Percentiles rank a stretch among this genome's conserved stretches.
Conservation (phyloP, 2,797 vertebrate species). For the Kryptopterus vitreolus region DNA sequence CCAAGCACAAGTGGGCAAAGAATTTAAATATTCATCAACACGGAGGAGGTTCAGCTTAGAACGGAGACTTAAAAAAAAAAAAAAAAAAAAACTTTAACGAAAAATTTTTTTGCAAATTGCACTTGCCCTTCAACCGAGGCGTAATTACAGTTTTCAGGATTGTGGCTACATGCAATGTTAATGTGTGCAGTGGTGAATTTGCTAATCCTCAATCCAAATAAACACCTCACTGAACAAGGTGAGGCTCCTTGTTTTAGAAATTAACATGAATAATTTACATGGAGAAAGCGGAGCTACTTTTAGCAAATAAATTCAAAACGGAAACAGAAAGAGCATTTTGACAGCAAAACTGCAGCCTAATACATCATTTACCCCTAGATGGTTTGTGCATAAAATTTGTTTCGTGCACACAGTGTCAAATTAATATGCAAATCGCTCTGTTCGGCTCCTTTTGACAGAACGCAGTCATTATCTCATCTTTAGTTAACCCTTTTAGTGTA, state of each 20-base stretch:
- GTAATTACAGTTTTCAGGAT: conserved; percentile 7
- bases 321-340: neutral
- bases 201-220: neutral
- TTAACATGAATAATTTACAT: conserved; percentile 4
- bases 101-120: neutral
- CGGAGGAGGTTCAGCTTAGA: conserved; percentile 18
- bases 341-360: neutral
- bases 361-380: neutral
- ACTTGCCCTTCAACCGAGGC: conserved; percentile 11
- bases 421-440: neutral
- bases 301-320: neutral
- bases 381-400: neutral
- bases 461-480: no score
- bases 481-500: neutral
- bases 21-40: conserved; percentile 44
- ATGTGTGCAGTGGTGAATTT: neutral
- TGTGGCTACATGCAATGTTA: neutral
- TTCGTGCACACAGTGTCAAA: neutral
- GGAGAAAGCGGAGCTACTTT: neutral
- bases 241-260: neutral
- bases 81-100: neutral
- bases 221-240: conserved; percentile 35
- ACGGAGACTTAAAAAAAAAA: neutral
- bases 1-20: conserved; percentile 33
- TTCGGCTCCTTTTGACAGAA: neutral